These are phyloP conservation scores for Cheilosia soror DNA, from an alignment of 2,888 invertebrate species.

Conservation along the genomic window DNA sequence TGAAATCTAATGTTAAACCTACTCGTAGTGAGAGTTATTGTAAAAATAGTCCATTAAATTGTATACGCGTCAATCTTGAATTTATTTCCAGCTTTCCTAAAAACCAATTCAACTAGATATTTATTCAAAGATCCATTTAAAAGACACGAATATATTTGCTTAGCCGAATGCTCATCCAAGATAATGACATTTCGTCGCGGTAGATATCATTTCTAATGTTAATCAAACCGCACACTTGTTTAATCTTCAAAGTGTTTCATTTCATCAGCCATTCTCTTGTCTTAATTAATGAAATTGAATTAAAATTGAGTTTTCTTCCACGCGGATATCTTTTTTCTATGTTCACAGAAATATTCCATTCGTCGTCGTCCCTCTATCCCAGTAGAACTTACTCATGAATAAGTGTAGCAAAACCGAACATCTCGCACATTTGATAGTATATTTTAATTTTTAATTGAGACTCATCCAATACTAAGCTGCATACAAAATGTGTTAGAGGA, in stretches of 20 bases:
- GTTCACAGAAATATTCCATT: background rate
- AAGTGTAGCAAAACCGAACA: constrained; percentile 24
- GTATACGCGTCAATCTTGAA: too few relatives aligned
- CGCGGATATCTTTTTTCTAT: background rate
- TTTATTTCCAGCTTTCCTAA: too few relatives aligned
- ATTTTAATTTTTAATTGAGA: constrained; percentile 67
- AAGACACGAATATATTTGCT: background rate
- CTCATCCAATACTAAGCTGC: constrained; percentile 49
- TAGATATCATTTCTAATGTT: background rate
- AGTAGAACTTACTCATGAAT: constrained; percentile 32
- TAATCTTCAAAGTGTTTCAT: background rate
- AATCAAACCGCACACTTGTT: background rate
- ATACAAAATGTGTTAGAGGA: constrained; percentile 55
- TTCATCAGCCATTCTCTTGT: background rate
- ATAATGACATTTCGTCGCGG: background rate
- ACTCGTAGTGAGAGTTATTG: too few relatives aligned
- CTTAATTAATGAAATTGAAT: constrained; percentile 5
- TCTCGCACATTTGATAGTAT: constrained; percentile 4
- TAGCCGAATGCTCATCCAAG: background rate
- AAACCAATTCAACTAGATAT: too few relatives aligned
- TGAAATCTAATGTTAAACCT: too few relatives aligned
- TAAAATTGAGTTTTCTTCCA: constrained; percentile 5
- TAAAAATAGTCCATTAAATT: too few relatives aligned
- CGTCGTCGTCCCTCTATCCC: background rate
- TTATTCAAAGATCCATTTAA: background rate